Conservation (phyloP, 2,888 invertebrate genomes). For the Dermolepida albohirtum region DNA sequence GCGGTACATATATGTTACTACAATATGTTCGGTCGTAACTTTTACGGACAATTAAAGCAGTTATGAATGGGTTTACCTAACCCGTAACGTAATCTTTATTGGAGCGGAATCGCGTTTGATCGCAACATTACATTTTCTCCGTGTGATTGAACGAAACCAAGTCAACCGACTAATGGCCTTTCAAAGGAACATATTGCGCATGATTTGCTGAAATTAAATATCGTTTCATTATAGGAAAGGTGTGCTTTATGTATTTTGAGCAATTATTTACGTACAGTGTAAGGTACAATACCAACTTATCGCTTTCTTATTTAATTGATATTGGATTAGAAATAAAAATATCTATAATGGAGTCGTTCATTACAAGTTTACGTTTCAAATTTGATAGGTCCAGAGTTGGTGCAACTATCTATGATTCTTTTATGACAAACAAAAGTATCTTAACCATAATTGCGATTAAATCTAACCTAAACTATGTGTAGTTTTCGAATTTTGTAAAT, state of each 20-base stretch:
- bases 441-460: too few relatives aligned
- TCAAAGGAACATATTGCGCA: conserved; percentile 30
- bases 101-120: conserved; percentile 13
- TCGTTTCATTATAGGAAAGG: conserved; percentile 11
- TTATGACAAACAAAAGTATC: too few relatives aligned
- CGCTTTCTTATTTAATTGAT: too few relatives aligned
- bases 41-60: conserved; percentile 25
- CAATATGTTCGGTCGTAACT: conserved; percentile 15
- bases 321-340: too few relatives aligned
- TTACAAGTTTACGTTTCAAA: too few relatives aligned
- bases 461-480: too few relatives aligned
- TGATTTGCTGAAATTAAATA: conserved; percentile 32
- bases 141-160: conserved; percentile 52
- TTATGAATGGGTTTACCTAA: conserved; percentile 27
- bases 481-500: too few relatives aligned
- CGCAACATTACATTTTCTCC: conserved; percentile 44
- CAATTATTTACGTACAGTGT: too few relatives aligned
- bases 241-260: not conserved
- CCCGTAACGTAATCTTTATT: conserved; percentile 23
- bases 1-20: not conserved
- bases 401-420: too few relatives aligned
- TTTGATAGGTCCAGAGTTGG: too few relatives aligned
- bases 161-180: conserved; percentile 49
- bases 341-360: too few relatives aligned
- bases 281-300: too few relatives aligned